Conservation (phyloP, 2,888 invertebrate species). For the Macropis europaea region DNA sequence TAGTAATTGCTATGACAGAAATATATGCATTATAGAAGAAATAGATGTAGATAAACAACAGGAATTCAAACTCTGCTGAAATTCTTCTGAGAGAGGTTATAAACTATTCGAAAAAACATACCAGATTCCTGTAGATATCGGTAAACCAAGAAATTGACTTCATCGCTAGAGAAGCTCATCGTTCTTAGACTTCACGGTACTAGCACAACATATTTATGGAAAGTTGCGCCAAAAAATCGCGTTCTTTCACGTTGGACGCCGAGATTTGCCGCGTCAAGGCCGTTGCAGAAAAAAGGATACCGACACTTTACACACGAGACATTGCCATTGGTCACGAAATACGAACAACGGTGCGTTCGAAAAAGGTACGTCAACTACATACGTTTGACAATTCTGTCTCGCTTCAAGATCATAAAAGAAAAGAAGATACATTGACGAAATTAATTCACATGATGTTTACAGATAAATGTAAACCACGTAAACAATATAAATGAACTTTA, state of each 20-base stretch:
- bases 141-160: slow-evolving; percentile 99
- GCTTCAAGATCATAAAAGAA: not conserved
- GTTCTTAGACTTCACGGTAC: slow-evolving; percentile 63
- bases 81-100: slow-evolving; percentile 57
- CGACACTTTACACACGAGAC: slow-evolving; percentile 12
- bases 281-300: slow-evolving; percentile 27
- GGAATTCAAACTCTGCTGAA: slow-evolving; percentile 10
- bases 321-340: slow-evolving; percentile 21
- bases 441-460: not conserved
- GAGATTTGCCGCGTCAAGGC: slow-evolving; percentile 65
- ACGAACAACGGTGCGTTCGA: slow-evolving; percentile 11
- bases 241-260: slow-evolving; percentile 56
- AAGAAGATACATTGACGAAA: not conserved
- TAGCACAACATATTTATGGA: slow-evolving; percentile 67
- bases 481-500: slow-evolving; percentile 6
- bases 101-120: slow-evolving; percentile 79
- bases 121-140: slow-evolving; percentile 99
- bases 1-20: not conserved
- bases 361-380: not conserved
- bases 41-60: slow-evolving; percentile 39
- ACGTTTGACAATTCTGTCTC: not conserved
- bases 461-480: too few relatives aligned
- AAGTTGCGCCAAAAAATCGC: slow-evolving; percentile 38
- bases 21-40: not conserved
- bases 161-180: slow-evolving; percentile 99